Base-by-base conservation (phyloP, 2,113 vertebrate species). In the Cyanistes caeruleus region DNA sequence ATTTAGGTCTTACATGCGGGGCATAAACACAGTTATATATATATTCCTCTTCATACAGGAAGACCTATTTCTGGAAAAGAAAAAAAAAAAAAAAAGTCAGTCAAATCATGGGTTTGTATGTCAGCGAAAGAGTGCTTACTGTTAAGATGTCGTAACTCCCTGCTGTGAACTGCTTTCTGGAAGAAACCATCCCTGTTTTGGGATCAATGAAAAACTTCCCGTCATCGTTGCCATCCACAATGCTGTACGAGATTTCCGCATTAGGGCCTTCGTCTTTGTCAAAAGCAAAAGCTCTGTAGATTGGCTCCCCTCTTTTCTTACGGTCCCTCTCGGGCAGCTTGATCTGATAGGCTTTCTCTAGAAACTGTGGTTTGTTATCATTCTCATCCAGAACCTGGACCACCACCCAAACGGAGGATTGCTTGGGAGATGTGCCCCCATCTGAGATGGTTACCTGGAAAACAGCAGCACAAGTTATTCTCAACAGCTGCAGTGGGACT, bases 91-190 rank as follows among this genome's bases (percentile, higher is more conserved):
- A 60, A 43, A 35, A 70, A n/a, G 4, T 18, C 22, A 46, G 37
- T 52, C 9, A 85, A 74, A 68, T 53, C 9, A 23, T 8, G 4
- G 5, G 9, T 69, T 51, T 23, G 20, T 37, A 79, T 14, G 56
- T 68, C 17, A 8, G 28, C 27, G 70, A 63, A 90, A 84, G 72
- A 88, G 68, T 22, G 83, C 99, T 91, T 98, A 99, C 99, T 39
- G 99, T 99, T 86, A 99, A 97, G 94, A 99, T 99, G 96, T 99
- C 99, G 0, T 99, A 99, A 97, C 98, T 99, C 19, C 99, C 99
- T 0, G 99, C 99, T 20, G 98, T 97, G 96, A 99, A 99, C 73
- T 99, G 99, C 94, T 99, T 99, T 93, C 99, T 98, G 30, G 99
- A 99, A 60, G 99, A 99, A 65, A 99, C 99, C 96, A 99, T 98